Evolutionary conservation across 2,888 invertebrate species (phyloP), one percentile per base, ranked within the genome.

Genomic region (Dicranocentrus wangi): DNA sequence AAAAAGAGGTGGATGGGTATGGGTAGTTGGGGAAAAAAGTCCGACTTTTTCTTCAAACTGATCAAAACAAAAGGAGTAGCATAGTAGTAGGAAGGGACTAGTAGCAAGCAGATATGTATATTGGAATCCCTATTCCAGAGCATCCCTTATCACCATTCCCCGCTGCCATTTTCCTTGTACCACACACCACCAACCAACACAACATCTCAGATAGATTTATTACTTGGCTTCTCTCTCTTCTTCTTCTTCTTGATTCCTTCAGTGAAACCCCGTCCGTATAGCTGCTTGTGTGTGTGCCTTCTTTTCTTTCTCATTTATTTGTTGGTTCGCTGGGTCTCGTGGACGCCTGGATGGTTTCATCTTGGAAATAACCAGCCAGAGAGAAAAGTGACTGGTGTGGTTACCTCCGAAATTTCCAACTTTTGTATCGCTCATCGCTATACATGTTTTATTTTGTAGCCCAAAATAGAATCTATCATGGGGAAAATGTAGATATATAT

Each of bases 151-250:
- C 32, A 61, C 61, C 61, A 28, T 21, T 47, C 61, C 28, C 61
- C 61, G 61, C 61, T 61, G 32, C 61, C 32, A 61, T 61, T 28
- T 60, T 28, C 60, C 28, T 60, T 28, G 47, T 47, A n/a, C 76
- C 76, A 77, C n/a, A n/a, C 70, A 78, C 78, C 78, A 78, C 25
- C 51, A 25, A 55, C 55, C 55, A 55, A 32, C 78, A 78, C 55
- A 55, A 32, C 78, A 78, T 78, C 78, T 55, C 23, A 28, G 79
- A 79, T 79, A 79, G 79, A 79, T 79, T 79, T 79, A 79, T 79
- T 79, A 79, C 79, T 79, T 79, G 79, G 78, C 78, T 78, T 78
- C 78, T 39, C 55, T 70, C 58, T 63, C 69, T 69, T 42, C 68
- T 28, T 58, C 27, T 55, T 15, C 39, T 70, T 39, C 43, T 43